Conservation (phyloP, 2,113 vertebrate genomes). For the Hemiscyllium ocellatum region DNA sequence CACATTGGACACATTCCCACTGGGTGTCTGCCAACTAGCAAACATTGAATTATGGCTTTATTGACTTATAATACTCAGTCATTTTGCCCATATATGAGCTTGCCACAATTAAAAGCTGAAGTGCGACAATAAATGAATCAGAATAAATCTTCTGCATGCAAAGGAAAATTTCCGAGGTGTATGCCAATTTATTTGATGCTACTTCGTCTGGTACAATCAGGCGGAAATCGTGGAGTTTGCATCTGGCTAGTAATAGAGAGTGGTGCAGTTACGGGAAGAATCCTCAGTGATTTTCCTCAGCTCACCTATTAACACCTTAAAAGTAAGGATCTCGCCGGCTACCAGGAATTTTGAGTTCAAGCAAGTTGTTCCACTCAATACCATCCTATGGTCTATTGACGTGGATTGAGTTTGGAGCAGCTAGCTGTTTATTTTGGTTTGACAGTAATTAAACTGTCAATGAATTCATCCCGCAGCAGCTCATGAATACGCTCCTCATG, state of each 20-base stretch:
- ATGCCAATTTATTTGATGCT: neutral
- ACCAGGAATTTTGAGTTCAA: neutral
- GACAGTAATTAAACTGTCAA: slow-evolving; percentile 29
- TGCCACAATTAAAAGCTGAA: neutral
- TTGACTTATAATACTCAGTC: neutral
- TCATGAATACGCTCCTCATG: neutral
- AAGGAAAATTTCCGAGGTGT: neutral
- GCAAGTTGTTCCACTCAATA: neutral
- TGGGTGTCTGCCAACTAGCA: neutral
- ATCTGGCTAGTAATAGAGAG: neutral
- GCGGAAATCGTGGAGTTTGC: no score
- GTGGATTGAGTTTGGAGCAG: neutral
- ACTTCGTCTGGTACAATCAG: no score
- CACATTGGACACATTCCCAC: neutral
- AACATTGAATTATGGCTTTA: neutral
- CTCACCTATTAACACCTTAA: neutral
- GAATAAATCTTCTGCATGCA: neutral
- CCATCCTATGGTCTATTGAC: neutral
- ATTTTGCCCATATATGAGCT: neutral
- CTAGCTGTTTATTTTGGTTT: neutral
- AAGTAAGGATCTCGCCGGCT: neutral
- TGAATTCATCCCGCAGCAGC: neutral
- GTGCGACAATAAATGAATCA: neutral
- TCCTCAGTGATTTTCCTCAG: neutral
- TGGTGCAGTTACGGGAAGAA: neutral